Percentiles rank a stretch among this genome's conserved stretches.
These are phyloP conservation scores for Oscheius myriophilus DNA, from an alignment of 2,888 invertebrate genomes.

Conservation along the genomic window DNA sequence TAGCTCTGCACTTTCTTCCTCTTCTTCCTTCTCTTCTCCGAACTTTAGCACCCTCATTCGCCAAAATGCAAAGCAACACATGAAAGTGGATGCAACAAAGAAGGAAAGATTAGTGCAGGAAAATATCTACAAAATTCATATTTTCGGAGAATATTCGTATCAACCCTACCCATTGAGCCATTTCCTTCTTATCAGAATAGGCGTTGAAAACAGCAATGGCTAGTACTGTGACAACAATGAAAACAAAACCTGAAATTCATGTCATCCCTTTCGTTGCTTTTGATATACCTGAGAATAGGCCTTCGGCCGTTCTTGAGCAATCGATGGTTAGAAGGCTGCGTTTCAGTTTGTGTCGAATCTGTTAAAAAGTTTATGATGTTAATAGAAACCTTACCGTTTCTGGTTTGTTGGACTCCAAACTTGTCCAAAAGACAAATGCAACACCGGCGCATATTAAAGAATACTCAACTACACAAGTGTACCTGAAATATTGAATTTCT, in stretches of 20 bases:
- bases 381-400: constrained; percentile 7
- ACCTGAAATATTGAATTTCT: constrained; percentile 31
- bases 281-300: constrained; percentile 42
- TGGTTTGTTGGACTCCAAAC: constrained; percentile 35
- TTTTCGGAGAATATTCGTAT: background rate
- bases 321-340: constrained; percentile 56
- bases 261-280: background rate
- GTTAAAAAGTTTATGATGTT: background rate
- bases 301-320: constrained; percentile 58
- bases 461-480: constrained; percentile 60
- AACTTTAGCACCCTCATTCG: constrained; percentile 53
- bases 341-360: constrained; percentile 28
- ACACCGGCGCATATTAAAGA: constrained; percentile 59
- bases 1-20: constrained; percentile 57
- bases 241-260: constrained; percentile 38
- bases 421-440: constrained; percentile 58
- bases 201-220: constrained; percentile 56
- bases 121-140: constrained; percentile 50
- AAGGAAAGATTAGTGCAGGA: constrained; percentile 53
- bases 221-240: constrained; percentile 49
- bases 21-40: constrained; percentile 48
- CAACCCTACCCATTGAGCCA: constrained; percentile 49
- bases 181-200: constrained; percentile 43
- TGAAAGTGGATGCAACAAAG: constrained; percentile 48
- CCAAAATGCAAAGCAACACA: constrained; percentile 50